These are phyloP conservation scores for Clostera curtula DNA, from an alignment of 2,888 invertebrate species.

Conservation along the genomic window DNA sequence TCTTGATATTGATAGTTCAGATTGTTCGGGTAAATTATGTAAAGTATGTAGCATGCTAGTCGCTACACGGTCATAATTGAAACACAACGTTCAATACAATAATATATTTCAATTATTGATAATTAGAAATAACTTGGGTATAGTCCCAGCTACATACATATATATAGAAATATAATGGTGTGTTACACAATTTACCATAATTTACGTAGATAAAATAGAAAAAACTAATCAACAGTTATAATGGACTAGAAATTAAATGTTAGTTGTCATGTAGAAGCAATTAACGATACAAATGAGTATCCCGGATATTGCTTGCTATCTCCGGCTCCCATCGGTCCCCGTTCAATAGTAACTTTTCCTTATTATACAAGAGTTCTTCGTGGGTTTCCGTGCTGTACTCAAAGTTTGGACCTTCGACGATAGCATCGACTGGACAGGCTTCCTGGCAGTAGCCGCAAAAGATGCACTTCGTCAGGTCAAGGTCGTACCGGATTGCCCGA, in stretches of 20 bases:
- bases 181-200: not conserved
- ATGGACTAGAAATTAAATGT: too few species aligned
- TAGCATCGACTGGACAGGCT: constrained; percentile 98
- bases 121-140: too few species aligned
- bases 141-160: too few species aligned
- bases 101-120: too few species aligned
- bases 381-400: constrained; percentile 98
- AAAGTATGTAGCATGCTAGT: too few species aligned
- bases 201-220: not conserved
- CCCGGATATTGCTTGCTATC: constrained; percentile 91
- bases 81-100: too few species aligned
- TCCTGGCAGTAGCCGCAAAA: constrained; percentile 99
- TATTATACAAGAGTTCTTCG: constrained; percentile 98
- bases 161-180: too few species aligned
- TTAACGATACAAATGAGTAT: constrained; percentile 56
- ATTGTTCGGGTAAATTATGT: too few species aligned
- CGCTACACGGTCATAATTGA: too few species aligned
- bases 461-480: constrained; percentile 98
- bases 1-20: too few species aligned
- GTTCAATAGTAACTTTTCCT: constrained; percentile 96
- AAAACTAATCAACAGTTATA: constrained; percentile 1
- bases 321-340: constrained; percentile 99
- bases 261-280: too few species aligned
- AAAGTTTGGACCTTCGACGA: constrained; percentile 99
- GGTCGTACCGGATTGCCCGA: constrained; percentile 97